Evolutionary conservation across 2,113 vertebrate genomes (phyloP).

Genomic region (Notiomystis cincta): DNA sequence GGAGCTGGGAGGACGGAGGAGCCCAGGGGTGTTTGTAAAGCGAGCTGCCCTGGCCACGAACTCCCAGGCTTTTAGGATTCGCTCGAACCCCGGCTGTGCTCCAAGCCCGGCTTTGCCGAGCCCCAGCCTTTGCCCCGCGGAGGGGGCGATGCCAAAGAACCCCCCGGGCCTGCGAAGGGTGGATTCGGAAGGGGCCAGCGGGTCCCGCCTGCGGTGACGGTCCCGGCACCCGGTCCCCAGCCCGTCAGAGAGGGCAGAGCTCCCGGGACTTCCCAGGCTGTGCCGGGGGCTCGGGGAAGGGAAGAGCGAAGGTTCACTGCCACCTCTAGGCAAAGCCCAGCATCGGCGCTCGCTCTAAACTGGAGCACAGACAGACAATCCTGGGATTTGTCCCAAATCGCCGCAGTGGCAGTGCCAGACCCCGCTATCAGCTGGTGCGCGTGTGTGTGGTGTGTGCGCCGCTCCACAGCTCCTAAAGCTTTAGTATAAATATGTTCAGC

Average conservation of each 20-base stretch:
- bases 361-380: conserved; percentile 45
- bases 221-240: not conserved
- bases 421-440: conserved; percentile 6
- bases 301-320: conserved; percentile 69
- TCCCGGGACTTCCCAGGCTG: not conserved
- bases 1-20: not conserved
- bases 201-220: rapidly evolving
- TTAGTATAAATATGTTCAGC: conserved; percentile 41
- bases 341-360: conserved; percentile 25
- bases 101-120: rapidly evolving
- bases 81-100: not conserved
- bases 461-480: conserved; percentile 20
- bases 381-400: conserved; percentile 57
- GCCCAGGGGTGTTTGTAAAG: rapidly evolving
- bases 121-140: rapidly evolving
- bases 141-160: rapidly evolving
- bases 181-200: rapidly evolving
- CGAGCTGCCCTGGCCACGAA: rapidly evolving
- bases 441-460: not conserved
- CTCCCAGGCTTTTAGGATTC: not conserved
- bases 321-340: conserved; percentile 62
- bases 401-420: conserved; percentile 37
- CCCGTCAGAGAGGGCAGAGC: not conserved
- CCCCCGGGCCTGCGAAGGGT: rapidly evolving
- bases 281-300: not conserved